Evolutionary conservation across 2,113 vertebrate species (phyloP), one percentile per base, ranked within the genome.

Genomic region (Malurus cyaneus): DNA sequence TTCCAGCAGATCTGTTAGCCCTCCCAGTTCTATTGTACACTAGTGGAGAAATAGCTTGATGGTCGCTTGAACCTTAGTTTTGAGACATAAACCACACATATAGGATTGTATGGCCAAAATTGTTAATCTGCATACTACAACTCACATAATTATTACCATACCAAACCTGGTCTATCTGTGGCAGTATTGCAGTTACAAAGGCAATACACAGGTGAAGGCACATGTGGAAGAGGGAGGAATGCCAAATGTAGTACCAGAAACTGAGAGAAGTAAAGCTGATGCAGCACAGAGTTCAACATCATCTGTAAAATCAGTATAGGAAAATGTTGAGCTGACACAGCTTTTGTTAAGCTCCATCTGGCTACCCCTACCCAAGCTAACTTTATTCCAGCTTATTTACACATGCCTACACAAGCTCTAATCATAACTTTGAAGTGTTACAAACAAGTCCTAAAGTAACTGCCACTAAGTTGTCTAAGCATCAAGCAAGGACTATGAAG

Each of bases 31-130:
- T 15, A 11, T 32, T 61, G 29, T 41, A 72, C 29, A 29, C 14
- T 44, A 59, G 25, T 13, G 8, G 9, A 14, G 10, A 46, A 78
- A 76, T 6, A 41, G 18, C 0, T 0, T 9, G 26, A 54, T 31
- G 11, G 11, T 15, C 28, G n/a, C 50, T 62, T 77, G 49, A 56
- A 88, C 6, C 41, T 73, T 20, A 44, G 24, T 92, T 92, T 81
- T 41, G 60, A 78, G 28, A 56, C 18, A 53, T 62, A 84, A 83
- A 21, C 6, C 9, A n/a, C n/a, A 57, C 49, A 52, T 18, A 49
- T 2, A 32, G 19, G 8, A 77, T 16, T 69, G 12, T 61, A 53
- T 54, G 21, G 36, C 23, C 57, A 76, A 81, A 52, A 52, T 24
- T 23, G 8, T 67, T 44, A 56, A 42, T 52, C 32, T 73, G 50